phyloP scores from a whole-genome alignment of 2,797 vertebrate genomes.

The Hoplostethus atlanticus region DNA sequence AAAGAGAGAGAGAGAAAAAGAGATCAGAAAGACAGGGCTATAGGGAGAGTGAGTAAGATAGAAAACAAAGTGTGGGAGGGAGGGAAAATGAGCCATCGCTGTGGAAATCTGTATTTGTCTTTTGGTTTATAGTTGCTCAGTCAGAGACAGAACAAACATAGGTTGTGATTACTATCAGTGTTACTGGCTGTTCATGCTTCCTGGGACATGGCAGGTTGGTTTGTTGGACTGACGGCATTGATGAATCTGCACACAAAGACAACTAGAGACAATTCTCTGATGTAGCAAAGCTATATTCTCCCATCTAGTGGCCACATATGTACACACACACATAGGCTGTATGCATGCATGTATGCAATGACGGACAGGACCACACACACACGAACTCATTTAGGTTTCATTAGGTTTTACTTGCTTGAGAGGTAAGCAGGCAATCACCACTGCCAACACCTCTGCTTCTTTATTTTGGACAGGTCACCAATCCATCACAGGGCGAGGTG shows the following conservation, averaged over 20 bases:
- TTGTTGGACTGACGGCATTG: slow-evolving; percentile 47
- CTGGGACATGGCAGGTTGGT: slow-evolving; percentile 51
- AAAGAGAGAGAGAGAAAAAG: slow-evolving; percentile 7
- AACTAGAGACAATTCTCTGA: slow-evolving; percentile 24
- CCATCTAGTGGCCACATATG: slow-evolving; percentile 81
- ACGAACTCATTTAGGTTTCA: too few species aligned
- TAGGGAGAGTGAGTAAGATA: slow-evolving; percentile 26
- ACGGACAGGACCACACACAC: slow-evolving; percentile 1
- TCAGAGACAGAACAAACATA: not conserved
- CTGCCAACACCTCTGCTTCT: too few species aligned
- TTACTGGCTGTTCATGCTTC: slow-evolving; percentile 51
- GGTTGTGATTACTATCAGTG: slow-evolving; percentile 29
- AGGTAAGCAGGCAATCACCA: too few species aligned
- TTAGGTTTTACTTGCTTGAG: too few species aligned
- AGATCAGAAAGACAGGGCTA: slow-evolving; percentile 19
- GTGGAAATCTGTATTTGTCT: slow-evolving; percentile 37
- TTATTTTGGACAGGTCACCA: too few species aligned
- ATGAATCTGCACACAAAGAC: slow-evolving; percentile 54
- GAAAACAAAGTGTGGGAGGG: slow-evolving; percentile 17
- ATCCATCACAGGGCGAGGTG: too few species aligned
- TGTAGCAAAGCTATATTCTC: slow-evolving; percentile 66
- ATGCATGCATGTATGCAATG: not conserved
- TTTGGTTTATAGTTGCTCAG: slow-evolving; percentile 23
- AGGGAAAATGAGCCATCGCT: slow-evolving; percentile 20
- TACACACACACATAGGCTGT: slow-evolving; percentile 19